Evolutionary conservation across 2,113 vertebrate genomes (phyloP).

Genomic region (Rhineura floridana): DNA sequence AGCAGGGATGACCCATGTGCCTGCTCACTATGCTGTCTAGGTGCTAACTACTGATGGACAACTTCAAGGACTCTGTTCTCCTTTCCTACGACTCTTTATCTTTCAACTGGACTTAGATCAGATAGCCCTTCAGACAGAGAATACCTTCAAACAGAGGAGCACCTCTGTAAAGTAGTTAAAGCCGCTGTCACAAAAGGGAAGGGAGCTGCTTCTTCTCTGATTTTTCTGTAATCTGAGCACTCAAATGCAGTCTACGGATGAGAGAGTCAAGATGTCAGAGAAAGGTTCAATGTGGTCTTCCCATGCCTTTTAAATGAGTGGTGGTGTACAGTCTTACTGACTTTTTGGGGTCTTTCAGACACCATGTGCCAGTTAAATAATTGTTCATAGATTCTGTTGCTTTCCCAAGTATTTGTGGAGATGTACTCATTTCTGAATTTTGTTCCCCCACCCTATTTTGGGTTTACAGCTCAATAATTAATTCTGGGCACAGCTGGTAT

Average conservation of each 20-base stretch:
- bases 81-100: too few relatives aligned
- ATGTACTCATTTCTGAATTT: neutral
- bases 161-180: neutral
- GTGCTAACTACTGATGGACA: too few relatives aligned
- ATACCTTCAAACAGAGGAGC: too few relatives aligned
- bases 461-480: conserved; percentile 1
- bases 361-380: neutral
- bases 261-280: neutral
- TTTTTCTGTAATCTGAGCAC: neutral
- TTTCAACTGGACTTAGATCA: too few relatives aligned
- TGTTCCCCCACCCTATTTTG: conserved; percentile 46
- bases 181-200: neutral
- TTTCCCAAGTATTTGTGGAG: neutral
- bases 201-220: neutral
- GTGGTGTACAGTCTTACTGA: neutral
- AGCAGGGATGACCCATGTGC: too few relatives aligned
- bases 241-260: neutral
- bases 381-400: neutral
- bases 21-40: too few relatives aligned
- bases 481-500: too few relatives aligned
- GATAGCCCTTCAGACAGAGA: too few relatives aligned
- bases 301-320: neutral
- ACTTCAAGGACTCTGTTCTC: too few relatives aligned
- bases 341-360: neutral
- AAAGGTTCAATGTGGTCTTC: too few relatives aligned